These are phyloP conservation scores for Orthonychiurus folsomi DNA, from an alignment of 2,888 invertebrate species.

Conservation along the genomic window DNA sequence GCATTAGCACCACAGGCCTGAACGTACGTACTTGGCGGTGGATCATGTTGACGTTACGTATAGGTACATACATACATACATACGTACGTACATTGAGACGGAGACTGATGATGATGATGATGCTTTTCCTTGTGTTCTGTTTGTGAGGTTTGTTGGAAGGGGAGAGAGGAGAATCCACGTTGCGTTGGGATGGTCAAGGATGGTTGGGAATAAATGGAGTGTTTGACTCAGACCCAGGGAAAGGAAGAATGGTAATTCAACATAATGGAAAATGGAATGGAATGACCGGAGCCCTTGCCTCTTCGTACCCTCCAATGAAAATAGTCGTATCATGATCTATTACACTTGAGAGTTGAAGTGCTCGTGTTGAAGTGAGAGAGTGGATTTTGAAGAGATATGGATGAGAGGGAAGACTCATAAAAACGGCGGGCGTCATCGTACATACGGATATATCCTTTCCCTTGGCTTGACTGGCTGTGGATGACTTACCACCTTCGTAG, in stretches of 20 bases:
- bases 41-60: background rate
- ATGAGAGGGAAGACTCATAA: background rate
- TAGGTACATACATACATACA: background rate
- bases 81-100: background rate
- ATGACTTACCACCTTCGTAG: background rate
- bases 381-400: constrained; percentile 6
- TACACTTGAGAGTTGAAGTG: constrained; percentile 10
- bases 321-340: constrained; percentile 20
- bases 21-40: background rate
- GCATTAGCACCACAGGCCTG: background rate
- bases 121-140: background rate
- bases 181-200: constrained; percentile 36
- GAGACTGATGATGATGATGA: constrained; percentile 7
- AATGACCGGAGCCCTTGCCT: constrained; percentile 12
- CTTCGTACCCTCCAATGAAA: constrained; percentile 8
- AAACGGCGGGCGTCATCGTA: background rate
- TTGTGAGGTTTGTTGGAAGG: background rate
- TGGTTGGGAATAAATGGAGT: constrained; percentile 35
- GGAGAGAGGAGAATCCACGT: constrained; percentile 2
- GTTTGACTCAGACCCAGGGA: constrained; percentile 24
- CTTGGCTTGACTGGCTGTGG: too few relatives aligned
- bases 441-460: background rate
- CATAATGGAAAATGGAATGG: constrained; percentile 18
- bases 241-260: constrained; percentile 17
- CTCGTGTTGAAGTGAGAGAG: background rate